phyloP scores from a whole-genome alignment of 2,113 vertebrate species.

The Labeo catla region DNA sequence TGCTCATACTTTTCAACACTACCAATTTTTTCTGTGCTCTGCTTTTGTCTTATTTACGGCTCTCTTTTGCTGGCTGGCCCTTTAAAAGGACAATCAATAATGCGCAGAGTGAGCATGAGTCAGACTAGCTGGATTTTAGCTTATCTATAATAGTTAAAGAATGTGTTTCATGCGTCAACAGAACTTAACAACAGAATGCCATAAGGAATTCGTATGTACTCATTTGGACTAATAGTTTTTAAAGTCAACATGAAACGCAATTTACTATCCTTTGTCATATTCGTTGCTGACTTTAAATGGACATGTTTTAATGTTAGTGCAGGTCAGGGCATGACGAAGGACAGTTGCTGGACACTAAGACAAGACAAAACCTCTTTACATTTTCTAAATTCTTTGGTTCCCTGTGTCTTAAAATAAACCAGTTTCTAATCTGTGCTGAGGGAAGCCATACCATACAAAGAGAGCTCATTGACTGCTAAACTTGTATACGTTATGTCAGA shows the following conservation, averaged over 20 bases:
- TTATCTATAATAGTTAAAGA: slow-evolving; percentile 35
- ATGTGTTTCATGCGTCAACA: slow-evolving; percentile 23
- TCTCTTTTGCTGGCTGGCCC: not conserved
- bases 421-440: slow-evolving; percentile 55
- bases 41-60: slow-evolving; percentile 1
- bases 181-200: not conserved
- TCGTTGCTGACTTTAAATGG: not conserved
- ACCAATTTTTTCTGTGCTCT: not conserved
- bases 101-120: slow-evolving; percentile 32
- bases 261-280: not conserved
- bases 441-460: slow-evolving; percentile 39
- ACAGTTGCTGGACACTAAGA: slow-evolving; percentile 46
- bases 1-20: too few relatives aligned
- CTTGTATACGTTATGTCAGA: not conserved
- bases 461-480: slow-evolving; percentile 25
- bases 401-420: slow-evolving; percentile 71
- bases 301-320: slow-evolving; percentile 39
- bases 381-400: slow-evolving; percentile 64
- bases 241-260: not conserved
- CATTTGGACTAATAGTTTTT: not conserved
- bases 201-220: too few relatives aligned
- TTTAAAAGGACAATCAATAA: not conserved
- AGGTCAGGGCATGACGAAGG: slow-evolving; percentile 48
- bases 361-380: slow-evolving; percentile 65
- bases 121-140: slow-evolving; percentile 22